Evolutionary conservation across 2,797 vertebrate genomes (phyloP).

Genomic region (Allobates femoralis): DNA sequence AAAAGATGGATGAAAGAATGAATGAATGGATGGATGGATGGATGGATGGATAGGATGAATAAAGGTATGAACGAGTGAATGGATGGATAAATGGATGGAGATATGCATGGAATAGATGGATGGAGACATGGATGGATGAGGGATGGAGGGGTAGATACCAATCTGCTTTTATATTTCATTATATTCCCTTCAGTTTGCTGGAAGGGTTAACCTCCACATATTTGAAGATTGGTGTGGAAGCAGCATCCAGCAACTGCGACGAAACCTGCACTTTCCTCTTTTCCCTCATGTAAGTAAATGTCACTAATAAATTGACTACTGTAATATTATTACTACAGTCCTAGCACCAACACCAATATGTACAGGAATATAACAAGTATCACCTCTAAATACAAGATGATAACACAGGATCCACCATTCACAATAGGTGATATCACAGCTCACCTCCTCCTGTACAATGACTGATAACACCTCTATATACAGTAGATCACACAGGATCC

Average conservation of each 20-base stretch:
- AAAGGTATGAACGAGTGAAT: too few species aligned
- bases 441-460: too few species aligned
- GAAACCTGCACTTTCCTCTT: slow-evolving; percentile 89
- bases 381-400: not conserved
- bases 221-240: slow-evolving; percentile 98
- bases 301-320: not conserved
- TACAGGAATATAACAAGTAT: not conserved
- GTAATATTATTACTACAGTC: not conserved
- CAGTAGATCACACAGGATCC: too few species aligned
- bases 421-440: too few species aligned
- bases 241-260: slow-evolving; percentile 83
- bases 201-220: slow-evolving; percentile 89
- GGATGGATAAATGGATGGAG: too few species aligned
- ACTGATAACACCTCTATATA: too few species aligned
- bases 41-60: too few species aligned
- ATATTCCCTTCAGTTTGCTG: slow-evolving; percentile 78
- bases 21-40: too few species aligned
- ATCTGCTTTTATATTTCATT: not conserved
- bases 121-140: too few species aligned
- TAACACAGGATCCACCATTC: too few species aligned
- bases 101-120: too few species aligned
- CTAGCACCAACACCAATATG: not conserved
- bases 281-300: slow-evolving; percentile 89
- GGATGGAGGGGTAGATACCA: not conserved
- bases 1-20: not conserved